These are phyloP conservation scores for Nasonia giraulti DNA, from an alignment of 1,140 invertebrate species.

Conservation along the genomic window DNA sequence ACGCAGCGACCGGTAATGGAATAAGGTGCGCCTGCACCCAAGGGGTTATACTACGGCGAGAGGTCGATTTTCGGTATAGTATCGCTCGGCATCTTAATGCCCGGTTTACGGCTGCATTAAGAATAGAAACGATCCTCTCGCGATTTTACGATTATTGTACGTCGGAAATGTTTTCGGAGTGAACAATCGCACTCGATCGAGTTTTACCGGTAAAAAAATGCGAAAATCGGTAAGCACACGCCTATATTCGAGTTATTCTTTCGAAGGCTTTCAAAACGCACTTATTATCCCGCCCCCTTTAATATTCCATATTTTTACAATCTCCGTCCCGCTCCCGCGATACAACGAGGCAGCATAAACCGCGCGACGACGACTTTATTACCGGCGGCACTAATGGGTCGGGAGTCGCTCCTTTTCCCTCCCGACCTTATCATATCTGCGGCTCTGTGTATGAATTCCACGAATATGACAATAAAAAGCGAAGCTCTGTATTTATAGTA, in stretches of 20 bases:
- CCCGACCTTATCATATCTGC: conserved; percentile 56
- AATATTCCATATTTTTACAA: conserved; percentile 5
- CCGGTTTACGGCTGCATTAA: background rate
- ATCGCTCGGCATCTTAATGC: background rate
- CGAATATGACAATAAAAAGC: conserved; percentile 31
- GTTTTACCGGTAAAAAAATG: background rate
- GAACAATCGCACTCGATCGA: background rate
- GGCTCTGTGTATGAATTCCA: conserved; percentile 39
- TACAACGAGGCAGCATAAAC: conserved; percentile 53
- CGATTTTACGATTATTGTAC: background rate
- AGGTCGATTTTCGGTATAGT: background rate
- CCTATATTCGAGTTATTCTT: background rate
- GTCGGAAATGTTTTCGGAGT: background rate
- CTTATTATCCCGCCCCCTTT: background rate
- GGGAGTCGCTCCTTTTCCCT: conserved; percentile 44
- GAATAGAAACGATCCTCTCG: background rate
- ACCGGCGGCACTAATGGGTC: conserved; percentile 54
- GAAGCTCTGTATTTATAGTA: no score
- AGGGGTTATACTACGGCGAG: background rate
- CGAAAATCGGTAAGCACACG: background rate
- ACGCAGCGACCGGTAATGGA: conserved; percentile 56
- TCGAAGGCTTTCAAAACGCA: background rate
- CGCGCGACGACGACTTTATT: conserved; percentile 60
- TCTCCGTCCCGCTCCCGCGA: background rate
- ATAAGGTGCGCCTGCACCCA: conserved; percentile 53